Evolutionary conservation across 2,113 vertebrate species (phyloP).

Genomic region (Phoxinus phoxinus): DNA sequence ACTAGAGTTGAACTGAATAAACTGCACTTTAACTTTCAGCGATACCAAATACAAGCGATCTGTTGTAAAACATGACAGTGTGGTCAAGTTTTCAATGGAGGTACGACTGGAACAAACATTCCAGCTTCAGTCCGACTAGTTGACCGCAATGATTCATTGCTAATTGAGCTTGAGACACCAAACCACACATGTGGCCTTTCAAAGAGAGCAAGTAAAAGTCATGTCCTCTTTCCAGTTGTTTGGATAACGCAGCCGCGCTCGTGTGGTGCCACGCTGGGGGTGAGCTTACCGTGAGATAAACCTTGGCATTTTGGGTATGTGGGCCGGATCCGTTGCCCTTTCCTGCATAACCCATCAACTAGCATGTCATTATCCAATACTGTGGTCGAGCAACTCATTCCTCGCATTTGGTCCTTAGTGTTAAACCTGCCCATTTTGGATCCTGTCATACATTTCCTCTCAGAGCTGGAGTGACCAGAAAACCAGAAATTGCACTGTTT

Average conservation of each 20-base stretch:
- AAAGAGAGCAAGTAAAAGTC: constrained; percentile 47
- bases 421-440: constrained; percentile 78
- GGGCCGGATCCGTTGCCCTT: constrained; percentile 65
- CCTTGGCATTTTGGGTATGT: constrained; percentile 58
- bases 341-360: constrained; percentile 64
- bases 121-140: background rate
- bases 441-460: constrained; percentile 75
- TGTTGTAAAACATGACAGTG: constrained; percentile 14
- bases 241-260: constrained; percentile 60
- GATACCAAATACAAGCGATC: background rate
- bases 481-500: constrained; percentile 80
- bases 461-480: constrained; percentile 77
- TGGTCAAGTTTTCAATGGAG: constrained; percentile 9
- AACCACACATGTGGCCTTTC: constrained; percentile 64
- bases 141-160: constrained; percentile 59
- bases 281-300: constrained; percentile 55
- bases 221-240: constrained; percentile 66
- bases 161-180: constrained; percentile 76
- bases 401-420: constrained; percentile 79
- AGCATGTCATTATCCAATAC: constrained; percentile 78
- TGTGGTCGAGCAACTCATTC: constrained; percentile 75
- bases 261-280: constrained; percentile 49
- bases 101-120: constrained; percentile 8
- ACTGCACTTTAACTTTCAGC: background rate
- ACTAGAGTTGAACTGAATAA: background rate